phyloP scores from a whole-genome alignment of 2,113 vertebrate species.

The Sterna hirundo region DNA sequence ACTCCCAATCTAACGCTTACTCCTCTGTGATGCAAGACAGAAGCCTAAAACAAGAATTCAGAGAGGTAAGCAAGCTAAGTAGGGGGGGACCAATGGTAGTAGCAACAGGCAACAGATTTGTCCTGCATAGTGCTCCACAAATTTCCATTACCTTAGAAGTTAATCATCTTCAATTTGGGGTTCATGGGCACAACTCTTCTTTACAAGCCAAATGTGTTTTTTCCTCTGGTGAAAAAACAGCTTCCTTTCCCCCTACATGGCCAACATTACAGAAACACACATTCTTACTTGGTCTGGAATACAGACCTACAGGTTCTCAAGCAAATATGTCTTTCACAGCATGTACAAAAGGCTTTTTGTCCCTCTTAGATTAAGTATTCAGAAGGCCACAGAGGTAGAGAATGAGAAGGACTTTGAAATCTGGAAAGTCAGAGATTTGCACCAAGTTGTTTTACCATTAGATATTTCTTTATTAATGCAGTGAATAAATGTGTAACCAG shows the following conservation, averaged over 20 bases:
- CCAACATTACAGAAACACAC: neutral
- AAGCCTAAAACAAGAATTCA: neutral
- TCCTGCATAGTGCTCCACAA: neutral
- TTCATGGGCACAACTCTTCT: neutral
- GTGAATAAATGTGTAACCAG: neutral
- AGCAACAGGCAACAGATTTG: neutral
- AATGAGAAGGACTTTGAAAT: neutral
- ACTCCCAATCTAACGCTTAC: neutral
- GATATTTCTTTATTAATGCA: neutral
- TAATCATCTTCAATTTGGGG: neutral
- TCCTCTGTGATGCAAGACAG: neutral
- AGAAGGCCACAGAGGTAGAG: neutral
- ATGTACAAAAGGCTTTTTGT: neutral
- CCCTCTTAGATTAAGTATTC: neutral
- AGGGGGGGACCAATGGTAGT: neutral
- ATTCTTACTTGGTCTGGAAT: neutral
- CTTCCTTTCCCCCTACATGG: neutral
- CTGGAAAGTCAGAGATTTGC: neutral
- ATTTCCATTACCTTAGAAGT: neutral
- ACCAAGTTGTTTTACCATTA: neutral
- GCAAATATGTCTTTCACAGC: neutral
- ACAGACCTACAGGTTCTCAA: neutral
- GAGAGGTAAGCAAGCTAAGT: neutral
- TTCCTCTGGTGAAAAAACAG: neutral
- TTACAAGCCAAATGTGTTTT: neutral